Conservation (phyloP, 2,888 invertebrate species). For the Labia minor region DNA sequence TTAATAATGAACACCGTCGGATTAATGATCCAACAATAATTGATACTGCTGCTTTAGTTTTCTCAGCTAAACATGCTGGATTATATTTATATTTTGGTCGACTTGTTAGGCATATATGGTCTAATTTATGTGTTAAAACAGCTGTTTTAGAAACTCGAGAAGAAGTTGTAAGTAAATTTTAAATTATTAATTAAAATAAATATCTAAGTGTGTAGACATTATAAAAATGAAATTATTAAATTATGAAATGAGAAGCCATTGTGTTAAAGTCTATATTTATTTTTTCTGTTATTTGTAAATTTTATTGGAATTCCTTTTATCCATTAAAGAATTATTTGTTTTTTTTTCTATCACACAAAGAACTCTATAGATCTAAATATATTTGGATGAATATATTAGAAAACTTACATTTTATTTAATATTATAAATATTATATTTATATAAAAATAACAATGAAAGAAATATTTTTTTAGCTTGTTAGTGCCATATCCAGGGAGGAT, state of each 20-base stretch:
- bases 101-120: slow-evolving; percentile 81
- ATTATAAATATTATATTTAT: too few relatives aligned
- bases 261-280: not conserved
- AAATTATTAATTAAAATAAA: not conserved
- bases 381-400: too few relatives aligned
- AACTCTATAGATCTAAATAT: too few relatives aligned
- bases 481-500: slow-evolving; percentile 56
- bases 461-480: slow-evolving; percentile 38
- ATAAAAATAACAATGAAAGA: too few relatives aligned
- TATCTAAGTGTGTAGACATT: too few relatives aligned
- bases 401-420: too few relatives aligned
- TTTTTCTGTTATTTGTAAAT: not conserved
- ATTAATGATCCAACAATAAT: slow-evolving; percentile 28
- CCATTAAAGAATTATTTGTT: too few relatives aligned
- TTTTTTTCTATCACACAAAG: too few relatives aligned
- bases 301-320: too few relatives aligned
- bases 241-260: too few relatives aligned
- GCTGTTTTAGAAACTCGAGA: slow-evolving; percentile 8
- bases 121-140: slow-evolving; percentile 30
- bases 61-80: slow-evolving; percentile 83
- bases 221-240: too few relatives aligned
- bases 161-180: slow-evolving; percentile 21
- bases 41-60: slow-evolving; percentile 27
- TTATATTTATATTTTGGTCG: slow-evolving; percentile 83
- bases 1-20: slow-evolving; percentile 28